A percentile compares a stretch with the other conserved stretches of the same genome.
Evolutionary conservation across 2,113 vertebrate genomes (phyloP).

Genomic region (Circaetus gallicus): DNA sequence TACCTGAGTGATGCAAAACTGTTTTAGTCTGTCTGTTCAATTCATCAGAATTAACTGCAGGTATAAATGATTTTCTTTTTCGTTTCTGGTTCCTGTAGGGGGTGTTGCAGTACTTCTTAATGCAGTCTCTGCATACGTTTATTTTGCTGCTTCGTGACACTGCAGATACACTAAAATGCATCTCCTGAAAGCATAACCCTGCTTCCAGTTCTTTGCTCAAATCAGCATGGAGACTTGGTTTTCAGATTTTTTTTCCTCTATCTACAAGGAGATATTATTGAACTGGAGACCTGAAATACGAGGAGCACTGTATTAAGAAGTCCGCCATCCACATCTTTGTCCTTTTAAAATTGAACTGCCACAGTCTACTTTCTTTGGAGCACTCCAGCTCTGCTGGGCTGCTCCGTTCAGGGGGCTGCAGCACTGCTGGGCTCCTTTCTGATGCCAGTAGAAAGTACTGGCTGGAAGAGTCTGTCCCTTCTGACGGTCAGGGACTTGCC

Average conservation of each 20-base stretch:
- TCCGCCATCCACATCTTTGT: fast-evolving
- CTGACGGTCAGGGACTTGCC: background rate
- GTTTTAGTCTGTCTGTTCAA: background rate
- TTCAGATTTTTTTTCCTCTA: background rate
- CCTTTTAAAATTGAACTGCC: background rate
- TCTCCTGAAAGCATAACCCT: background rate
- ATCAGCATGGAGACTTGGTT: background rate
- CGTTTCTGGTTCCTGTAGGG: constrained; percentile 23
- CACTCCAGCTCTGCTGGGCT: background rate
- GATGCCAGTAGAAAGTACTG: background rate
- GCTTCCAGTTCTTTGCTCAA: background rate
- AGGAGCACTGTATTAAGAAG: background rate
- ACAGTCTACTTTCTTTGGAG: background rate
- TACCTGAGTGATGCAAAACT: background rate
- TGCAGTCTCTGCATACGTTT: background rate
- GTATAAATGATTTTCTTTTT: background rate
- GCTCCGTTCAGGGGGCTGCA: background rate
- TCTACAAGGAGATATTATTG: background rate
- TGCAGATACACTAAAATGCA: background rate
- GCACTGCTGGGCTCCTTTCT: background rate
- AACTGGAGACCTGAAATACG: background rate
- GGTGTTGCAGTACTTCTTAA: constrained; percentile 26
- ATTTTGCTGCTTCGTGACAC: background rate
- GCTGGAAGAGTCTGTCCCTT: background rate
- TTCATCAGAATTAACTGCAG: background rate